Conservation (phyloP, 2,797 vertebrate species). For the Falco concolor region DNA sequence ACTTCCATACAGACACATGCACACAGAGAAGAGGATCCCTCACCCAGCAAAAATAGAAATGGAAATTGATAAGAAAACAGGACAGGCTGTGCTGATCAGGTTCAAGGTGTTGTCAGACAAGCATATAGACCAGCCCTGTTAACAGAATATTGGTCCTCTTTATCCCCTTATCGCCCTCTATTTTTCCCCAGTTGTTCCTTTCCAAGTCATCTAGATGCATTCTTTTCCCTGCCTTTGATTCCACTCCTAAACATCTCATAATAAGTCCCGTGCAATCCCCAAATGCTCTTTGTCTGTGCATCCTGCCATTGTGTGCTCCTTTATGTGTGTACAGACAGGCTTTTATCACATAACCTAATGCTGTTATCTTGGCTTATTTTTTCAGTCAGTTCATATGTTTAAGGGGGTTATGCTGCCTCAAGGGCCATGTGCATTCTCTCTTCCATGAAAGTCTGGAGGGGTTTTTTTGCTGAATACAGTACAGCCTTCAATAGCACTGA, state of each 20-base stretch:
- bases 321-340: neutral
- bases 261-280: neutral
- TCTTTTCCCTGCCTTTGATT: neutral
- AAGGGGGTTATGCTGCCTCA: neutral
- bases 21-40: neutral
- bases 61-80: neutral
- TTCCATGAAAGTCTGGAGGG: accelerated
- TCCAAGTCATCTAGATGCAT: neutral
- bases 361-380: neutral
- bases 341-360: neutral
- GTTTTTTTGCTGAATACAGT: neutral
- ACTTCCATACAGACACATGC: neutral
- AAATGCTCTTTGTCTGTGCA: neutral
- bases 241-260: neutral
- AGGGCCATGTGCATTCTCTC: neutral
- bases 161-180: neutral
- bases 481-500: neutral
- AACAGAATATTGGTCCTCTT: neutral
- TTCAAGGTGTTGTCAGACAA: neutral
- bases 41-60: neutral
- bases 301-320: neutral
- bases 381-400: neutral
- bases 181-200: neutral
- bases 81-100: neutral
- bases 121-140: accelerated